Conservation (phyloP, 2,888 invertebrate species). For the Troides oblongomaculatus region DNA sequence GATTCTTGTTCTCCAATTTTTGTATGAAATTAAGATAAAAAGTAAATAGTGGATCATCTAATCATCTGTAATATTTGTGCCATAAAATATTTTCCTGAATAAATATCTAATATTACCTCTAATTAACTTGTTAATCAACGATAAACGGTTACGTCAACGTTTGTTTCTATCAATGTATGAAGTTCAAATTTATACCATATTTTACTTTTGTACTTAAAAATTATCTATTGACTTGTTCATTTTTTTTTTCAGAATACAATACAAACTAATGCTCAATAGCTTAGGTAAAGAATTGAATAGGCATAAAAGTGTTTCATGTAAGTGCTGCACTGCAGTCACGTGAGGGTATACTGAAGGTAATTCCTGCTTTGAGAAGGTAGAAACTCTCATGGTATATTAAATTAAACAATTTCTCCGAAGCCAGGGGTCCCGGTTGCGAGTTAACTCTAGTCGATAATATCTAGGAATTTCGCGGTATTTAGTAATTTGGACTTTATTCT, state of each 20-base stretch:
- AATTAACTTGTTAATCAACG: too few species aligned
- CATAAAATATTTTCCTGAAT: too few species aligned
- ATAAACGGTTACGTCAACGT: constrained; percentile 33
- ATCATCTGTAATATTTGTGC: too few species aligned
- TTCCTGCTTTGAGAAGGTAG: constrained; percentile 17
- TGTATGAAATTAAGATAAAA: too few species aligned
- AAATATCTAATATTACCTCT: too few species aligned
- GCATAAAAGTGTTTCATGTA: constrained; percentile 3
- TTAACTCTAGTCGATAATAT: constrained; percentile 18
- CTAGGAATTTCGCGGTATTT: constrained; percentile 27
- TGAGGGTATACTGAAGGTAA: constrained; percentile 5
- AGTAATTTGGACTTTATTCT: constrained; percentile 28
- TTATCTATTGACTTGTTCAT: neutral
- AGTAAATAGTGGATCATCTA: too few species aligned
- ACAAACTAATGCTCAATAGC: too few species aligned
- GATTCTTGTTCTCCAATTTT: too few species aligned
- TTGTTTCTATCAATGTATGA: constrained; percentile 50
- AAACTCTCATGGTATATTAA: constrained; percentile 18
- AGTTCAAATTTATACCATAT: neutral
- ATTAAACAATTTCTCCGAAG: constrained; percentile 26
- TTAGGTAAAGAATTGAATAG: constrained; percentile 27
- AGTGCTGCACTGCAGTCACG: neutral
- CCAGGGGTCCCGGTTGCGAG: constrained; percentile 18
- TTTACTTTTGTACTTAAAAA: neutral
- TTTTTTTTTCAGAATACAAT: neutral